Conservation (phyloP, 2,888 invertebrate species). For the Leuctra nigra region DNA sequence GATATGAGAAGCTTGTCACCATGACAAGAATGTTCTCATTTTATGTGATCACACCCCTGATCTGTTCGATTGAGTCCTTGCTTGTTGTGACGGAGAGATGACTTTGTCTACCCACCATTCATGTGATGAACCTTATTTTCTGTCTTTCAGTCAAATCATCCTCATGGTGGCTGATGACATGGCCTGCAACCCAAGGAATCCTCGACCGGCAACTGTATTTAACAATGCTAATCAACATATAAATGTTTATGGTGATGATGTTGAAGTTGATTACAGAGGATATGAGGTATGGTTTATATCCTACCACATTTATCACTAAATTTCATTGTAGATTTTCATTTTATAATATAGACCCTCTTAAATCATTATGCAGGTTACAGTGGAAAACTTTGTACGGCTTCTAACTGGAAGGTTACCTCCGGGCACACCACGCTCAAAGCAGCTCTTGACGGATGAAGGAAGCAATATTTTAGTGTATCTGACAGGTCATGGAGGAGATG, state of each 20-base stretch:
- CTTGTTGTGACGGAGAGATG: too few relatives aligned
- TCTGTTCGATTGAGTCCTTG: too few relatives aligned
- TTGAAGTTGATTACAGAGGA: conserved; percentile 97
- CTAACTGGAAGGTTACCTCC: conserved; percentile 89
- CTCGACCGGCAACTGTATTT: conserved; percentile 94
- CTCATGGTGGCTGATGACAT: conserved; percentile 99
- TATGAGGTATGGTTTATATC: conserved; percentile 81
- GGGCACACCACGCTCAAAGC: conserved; percentile 91
- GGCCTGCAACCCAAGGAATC: conserved; percentile 98
- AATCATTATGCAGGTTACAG: conserved; percentile 72
- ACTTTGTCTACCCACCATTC: too few relatives aligned
- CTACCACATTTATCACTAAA: too few relatives aligned
- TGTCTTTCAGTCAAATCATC: conserved; percentile 83
- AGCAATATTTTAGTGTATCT: conserved; percentile 95
- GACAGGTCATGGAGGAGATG: conserved; percentile 96
- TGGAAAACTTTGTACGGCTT: conserved; percentile 95
- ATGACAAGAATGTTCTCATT: too few relatives aligned
- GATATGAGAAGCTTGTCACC: too few relatives aligned
- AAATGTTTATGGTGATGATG: conserved; percentile 98
- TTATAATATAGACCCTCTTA: neutral
- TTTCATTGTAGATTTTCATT: neutral
- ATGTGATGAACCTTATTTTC: too few relatives aligned
- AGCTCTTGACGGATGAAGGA: conserved; percentile 90
- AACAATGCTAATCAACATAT: conserved; percentile 97
- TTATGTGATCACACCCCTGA: too few relatives aligned